Percentiles rank a stretch among this genome's conserved stretches.
Evolutionary conservation across 2,797 vertebrate species (phyloP).

Genomic region (Psittacula derbiana): DNA sequence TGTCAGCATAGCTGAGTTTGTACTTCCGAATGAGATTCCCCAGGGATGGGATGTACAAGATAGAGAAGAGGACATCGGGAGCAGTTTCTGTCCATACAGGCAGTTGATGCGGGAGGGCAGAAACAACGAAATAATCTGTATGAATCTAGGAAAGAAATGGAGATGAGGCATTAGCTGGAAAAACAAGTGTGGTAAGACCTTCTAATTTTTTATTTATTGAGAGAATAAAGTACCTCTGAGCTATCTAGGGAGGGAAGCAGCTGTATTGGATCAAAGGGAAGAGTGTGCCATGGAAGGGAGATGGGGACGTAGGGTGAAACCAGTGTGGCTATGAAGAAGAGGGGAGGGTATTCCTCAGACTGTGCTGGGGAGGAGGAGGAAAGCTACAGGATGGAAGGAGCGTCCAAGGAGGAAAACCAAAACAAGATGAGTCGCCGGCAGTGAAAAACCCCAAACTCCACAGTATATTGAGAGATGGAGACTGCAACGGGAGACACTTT

Average conservation of each 20-base stretch:
- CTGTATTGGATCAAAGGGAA: background rate
- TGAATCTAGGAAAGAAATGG: background rate
- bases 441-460: rapidly evolving
- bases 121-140: background rate
- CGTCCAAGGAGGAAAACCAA: background rate
- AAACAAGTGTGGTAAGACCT: background rate
- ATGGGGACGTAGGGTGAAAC: background rate
- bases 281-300: background rate
- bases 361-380: background rate
- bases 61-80: background rate
- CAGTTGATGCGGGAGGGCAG: background rate
- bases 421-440: background rate
- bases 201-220: background rate
- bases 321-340: background rate
- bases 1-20: background rate
- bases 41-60: background rate
- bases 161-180: background rate
- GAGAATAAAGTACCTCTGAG: background rate
- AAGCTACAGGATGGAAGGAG: background rate
- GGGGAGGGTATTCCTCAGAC: background rate
- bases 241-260: background rate
- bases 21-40: background rate
- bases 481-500: background rate
- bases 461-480: background rate
- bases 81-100: background rate